These are phyloP conservation scores for Xiphophorus couchianus DNA, from an alignment of 2,113 vertebrate genomes.

Conservation along the genomic window DNA sequence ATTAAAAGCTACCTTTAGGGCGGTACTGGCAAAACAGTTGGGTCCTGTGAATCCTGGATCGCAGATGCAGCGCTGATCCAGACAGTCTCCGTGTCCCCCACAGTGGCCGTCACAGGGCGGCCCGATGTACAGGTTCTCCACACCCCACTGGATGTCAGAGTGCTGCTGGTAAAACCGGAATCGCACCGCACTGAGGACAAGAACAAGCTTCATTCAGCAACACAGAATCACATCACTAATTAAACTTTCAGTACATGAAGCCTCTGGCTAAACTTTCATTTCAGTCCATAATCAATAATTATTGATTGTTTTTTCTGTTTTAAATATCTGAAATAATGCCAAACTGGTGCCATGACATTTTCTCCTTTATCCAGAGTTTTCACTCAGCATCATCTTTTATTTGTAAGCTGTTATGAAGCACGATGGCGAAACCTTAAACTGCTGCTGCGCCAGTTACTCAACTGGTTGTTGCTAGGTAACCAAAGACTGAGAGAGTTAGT, in stretches of 20 bases:
- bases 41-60: constrained; percentile 93
- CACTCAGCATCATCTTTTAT: no score
- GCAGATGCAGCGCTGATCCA: constrained; percentile 93
- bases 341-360: no score
- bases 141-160: constrained; percentile 93
- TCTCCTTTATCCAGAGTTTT: no score
- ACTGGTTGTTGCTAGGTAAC: no score
- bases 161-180: constrained; percentile 98
- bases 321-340: no score
- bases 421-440: no score
- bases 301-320: no score
- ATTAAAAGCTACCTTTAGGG: constrained; percentile 84
- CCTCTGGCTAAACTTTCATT: not conserved
- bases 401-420: no score
- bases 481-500: no score
- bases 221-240: not conserved
- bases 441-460: no score
- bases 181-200: constrained; percentile 84
- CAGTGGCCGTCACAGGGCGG: constrained; percentile 92
- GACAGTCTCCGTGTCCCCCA: constrained; percentile 93
- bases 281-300: no score
- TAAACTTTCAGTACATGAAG: not conserved
- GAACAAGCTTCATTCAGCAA: not conserved
- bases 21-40: constrained; percentile 90
- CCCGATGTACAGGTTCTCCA: constrained; percentile 97